phyloP scores from a whole-genome alignment of 2,797 vertebrate genomes.

The Pangasius sanitwongsei region DNA sequence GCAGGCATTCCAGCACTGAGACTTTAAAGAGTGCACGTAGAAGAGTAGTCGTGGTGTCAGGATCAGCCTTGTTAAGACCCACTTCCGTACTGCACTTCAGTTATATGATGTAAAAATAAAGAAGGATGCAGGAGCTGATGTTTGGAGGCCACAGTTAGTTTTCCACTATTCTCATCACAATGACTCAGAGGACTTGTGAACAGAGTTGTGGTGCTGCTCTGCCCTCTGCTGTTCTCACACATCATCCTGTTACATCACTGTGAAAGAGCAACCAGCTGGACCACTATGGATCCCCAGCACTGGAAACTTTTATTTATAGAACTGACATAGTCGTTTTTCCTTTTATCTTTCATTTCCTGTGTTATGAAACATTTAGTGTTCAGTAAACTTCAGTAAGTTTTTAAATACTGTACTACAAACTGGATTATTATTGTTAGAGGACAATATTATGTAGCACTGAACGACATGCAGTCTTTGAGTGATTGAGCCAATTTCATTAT shows the following conservation, averaged over 20 bases:
- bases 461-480: constrained; percentile 33
- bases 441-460: constrained; percentile 42
- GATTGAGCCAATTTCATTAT: constrained; percentile 40
- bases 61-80: not conserved
- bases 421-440: constrained; percentile 9
- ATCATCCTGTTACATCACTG: constrained; percentile 26
- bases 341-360: constrained; percentile 39
- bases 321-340: constrained; percentile 41
- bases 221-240: constrained; percentile 35
- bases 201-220: not conserved
- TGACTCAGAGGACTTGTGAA: not conserved
- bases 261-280: constrained; percentile 32
- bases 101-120: not conserved
- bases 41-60: constrained; percentile 2
- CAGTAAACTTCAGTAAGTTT: not conserved
- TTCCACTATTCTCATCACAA: not conserved
- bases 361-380: constrained; percentile 32
- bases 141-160: not conserved
- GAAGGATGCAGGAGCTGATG: not conserved
- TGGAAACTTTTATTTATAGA: constrained; percentile 36
- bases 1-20: constrained; percentile 30
- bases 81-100: not conserved
- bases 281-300: constrained; percentile 55
- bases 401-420: constrained; percentile 32
- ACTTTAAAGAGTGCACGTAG: not conserved